Percentiles rank a stretch among this genome's conserved stretches.
Evolutionary conservation across 1,140 invertebrate genomes (phyloP).

Genomic region (Apis dorsata): DNA sequence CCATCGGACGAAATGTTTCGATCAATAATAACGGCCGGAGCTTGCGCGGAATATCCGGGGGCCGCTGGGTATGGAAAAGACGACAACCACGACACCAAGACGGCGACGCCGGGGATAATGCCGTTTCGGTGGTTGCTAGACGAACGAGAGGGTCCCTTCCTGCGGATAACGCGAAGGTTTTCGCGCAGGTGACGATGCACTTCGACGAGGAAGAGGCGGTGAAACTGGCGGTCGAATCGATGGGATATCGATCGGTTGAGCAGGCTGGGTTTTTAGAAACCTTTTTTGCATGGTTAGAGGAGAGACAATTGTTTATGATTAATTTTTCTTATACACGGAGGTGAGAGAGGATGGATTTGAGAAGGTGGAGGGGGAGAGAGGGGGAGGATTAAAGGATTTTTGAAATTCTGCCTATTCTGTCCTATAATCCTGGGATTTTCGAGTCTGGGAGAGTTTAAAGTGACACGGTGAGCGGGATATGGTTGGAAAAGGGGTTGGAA

Average conservation of each 20-base stretch:
- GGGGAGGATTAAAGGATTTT: background rate
- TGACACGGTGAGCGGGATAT: background rate
- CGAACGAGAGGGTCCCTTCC: background rate
- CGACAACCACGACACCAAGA: constrained; percentile 22
- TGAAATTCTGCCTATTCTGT: background rate
- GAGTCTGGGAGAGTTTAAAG: background rate
- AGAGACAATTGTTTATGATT: too few relatives aligned
- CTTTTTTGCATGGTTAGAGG: background rate
- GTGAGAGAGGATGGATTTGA: background rate
- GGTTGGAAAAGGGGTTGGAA: background rate
- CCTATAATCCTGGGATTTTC: background rate
- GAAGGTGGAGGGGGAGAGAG: background rate
- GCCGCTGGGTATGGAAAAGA: constrained; percentile 30
- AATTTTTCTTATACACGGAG: background rate
- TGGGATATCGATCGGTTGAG: background rate
- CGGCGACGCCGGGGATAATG: constrained; percentile 11
- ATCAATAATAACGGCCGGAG: constrained; percentile 68
- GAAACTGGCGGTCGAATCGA: constrained; percentile 16
- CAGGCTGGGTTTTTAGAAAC: too few relatives aligned
- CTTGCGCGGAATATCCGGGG: constrained; percentile 62
- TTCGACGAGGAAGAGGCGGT: background rate
- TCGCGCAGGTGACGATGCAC: constrained; percentile 28
- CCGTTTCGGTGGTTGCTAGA: background rate
- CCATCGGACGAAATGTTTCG: constrained; percentile 57
- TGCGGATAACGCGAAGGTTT: constrained; percentile 10